Percentiles rank a stretch among this genome's conserved stretches.
Conservation (phyloP, 2,797 vertebrate genomes). For the Remorina albescens region DNA sequence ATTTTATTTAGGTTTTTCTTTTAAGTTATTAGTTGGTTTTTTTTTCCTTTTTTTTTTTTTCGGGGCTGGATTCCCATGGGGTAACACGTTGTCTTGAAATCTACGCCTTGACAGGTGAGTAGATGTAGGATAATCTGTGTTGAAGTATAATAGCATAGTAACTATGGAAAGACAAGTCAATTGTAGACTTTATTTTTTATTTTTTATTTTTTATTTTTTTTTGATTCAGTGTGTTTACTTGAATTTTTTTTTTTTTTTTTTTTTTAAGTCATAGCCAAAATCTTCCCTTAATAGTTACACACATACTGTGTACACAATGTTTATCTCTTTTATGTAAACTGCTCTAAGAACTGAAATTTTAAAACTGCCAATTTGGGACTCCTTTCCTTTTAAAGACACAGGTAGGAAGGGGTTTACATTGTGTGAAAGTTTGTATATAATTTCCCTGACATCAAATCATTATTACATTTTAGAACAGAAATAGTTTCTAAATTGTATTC, state of each 20-base stretch:
- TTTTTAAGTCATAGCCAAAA: conserved; percentile 72
- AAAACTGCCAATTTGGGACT: conserved; percentile 40
- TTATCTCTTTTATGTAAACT: conserved; percentile 45
- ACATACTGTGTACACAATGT: conserved; percentile 69
- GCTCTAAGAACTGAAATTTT: conserved; percentile 63
- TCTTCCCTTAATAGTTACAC: conserved; percentile 76
- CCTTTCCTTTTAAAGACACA: conserved; percentile 40
- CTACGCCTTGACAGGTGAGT: conserved; percentile 72
- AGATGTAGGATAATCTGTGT: conserved; percentile 72
- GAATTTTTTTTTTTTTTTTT: conserved; percentile 72
- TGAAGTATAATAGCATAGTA: conserved; percentile 68
- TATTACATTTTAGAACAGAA: conserved; percentile 54
- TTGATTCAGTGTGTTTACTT: conserved; percentile 75
- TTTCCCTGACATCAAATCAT: conserved; percentile 50
- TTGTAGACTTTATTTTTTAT: conserved; percentile 66
- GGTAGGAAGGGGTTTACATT: conserved; percentile 49
- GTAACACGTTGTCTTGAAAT: conserved; percentile 70
- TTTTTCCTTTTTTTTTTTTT: conserved; percentile 61
- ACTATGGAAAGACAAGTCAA: conserved; percentile 72
- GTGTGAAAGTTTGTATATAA: conserved; percentile 49
- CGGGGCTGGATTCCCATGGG: conserved; percentile 87
- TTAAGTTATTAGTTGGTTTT: conserved; percentile 85
- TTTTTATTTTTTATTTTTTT: conserved; percentile 37
- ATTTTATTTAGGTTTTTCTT: conserved; percentile 59
- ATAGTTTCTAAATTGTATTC: conserved; percentile 57